Evolutionary conservation across 2,888 invertebrate species (phyloP).

Genomic region (Molanna angustata): DNA sequence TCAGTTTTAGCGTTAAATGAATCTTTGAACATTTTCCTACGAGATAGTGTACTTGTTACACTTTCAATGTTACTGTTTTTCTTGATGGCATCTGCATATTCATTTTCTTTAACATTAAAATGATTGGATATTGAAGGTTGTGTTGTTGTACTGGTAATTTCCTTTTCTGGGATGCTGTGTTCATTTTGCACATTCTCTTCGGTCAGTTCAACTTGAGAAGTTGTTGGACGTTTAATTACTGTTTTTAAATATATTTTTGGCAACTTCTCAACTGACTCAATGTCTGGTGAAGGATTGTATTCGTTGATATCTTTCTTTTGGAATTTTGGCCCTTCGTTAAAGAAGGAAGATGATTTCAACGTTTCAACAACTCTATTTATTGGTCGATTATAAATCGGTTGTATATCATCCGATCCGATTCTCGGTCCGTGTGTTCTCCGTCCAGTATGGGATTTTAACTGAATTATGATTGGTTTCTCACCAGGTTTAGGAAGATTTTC

Average conservation of each 20-base stretch:
- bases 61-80: constrained; percentile 30
- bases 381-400: constrained; percentile 25
- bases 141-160: too few species aligned
- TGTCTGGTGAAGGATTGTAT: constrained; percentile 11
- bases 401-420: constrained; percentile 23
- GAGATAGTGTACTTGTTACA: constrained; percentile 33
- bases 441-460: constrained; percentile 28
- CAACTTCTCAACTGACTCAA: constrained; percentile 16
- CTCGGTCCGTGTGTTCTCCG: constrained; percentile 29
- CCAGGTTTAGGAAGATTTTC: constrained; percentile 31
- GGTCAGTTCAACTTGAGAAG: not conserved
- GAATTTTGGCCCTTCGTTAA: constrained; percentile 21
- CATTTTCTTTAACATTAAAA: constrained; percentile 16
- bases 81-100: constrained; percentile 29
- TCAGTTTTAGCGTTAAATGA: constrained; percentile 40
- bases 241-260: constrained; percentile 34
- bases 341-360: constrained; percentile 10
- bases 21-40: constrained; percentile 42
- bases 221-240: constrained; percentile 42
- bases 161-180: not conserved
- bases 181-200: constrained; percentile 5
- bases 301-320: constrained; percentile 7
- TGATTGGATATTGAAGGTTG: too few species aligned
- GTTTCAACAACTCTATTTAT: constrained; percentile 20
- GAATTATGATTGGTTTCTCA: constrained; percentile 30